Evolutionary conservation across 2,797 vertebrate species (phyloP).

Genomic region (Oryzias sinensis): DNA sequence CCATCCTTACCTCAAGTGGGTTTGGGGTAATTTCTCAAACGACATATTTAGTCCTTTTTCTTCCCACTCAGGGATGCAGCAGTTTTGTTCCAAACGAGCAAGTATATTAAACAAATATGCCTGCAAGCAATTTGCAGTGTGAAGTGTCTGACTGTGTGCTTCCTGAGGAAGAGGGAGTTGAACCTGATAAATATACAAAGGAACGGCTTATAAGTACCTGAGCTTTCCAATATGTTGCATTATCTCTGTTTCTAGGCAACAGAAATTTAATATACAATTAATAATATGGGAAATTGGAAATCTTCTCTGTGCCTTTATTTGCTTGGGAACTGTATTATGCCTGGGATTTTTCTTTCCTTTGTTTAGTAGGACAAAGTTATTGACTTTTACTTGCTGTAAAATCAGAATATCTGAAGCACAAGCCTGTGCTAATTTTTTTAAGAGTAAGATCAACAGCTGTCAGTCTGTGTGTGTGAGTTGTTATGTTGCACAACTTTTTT

Average conservation of each 20-base stretch:
- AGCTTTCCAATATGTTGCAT: conserved; percentile 43
- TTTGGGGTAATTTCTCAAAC: conserved; percentile 72
- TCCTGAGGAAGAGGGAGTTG: conserved; percentile 69
- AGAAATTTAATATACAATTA: conserved; percentile 77
- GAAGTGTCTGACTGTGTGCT: conserved; percentile 58
- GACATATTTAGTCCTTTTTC: conserved; percentile 68
- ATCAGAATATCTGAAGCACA: neutral
- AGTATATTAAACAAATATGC: conserved; percentile 75
- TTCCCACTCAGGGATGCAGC: conserved; percentile 70
- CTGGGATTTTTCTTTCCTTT: conserved; percentile 16
- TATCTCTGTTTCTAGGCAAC: conserved; percentile 79
- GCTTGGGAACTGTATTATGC: conserved; percentile 47
- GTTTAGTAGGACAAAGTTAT: conserved; percentile 47
- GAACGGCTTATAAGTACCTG: conserved; percentile 54
- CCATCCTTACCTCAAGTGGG: conserved; percentile 73
- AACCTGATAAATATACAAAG: conserved; percentile 69
- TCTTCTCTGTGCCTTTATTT: conserved; percentile 67
- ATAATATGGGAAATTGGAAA: conserved; percentile 76
- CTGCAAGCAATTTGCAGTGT: conserved; percentile 66
- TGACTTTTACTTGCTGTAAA: conserved; percentile 21
- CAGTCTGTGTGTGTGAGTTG: conserved; percentile 25
- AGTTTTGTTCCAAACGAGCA: conserved; percentile 60
- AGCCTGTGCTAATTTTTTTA: conserved; percentile 8
- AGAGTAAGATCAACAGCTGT: conserved; percentile 10
- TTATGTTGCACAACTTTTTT: conserved; percentile 7